A percentile compares a stretch with the other conserved stretches of the same genome.
These are phyloP conservation scores for Hemicentrotus pulcherrimus DNA, from an alignment of 35 echinoderm and acorn worm genomes.

Conservation along the genomic window DNA sequence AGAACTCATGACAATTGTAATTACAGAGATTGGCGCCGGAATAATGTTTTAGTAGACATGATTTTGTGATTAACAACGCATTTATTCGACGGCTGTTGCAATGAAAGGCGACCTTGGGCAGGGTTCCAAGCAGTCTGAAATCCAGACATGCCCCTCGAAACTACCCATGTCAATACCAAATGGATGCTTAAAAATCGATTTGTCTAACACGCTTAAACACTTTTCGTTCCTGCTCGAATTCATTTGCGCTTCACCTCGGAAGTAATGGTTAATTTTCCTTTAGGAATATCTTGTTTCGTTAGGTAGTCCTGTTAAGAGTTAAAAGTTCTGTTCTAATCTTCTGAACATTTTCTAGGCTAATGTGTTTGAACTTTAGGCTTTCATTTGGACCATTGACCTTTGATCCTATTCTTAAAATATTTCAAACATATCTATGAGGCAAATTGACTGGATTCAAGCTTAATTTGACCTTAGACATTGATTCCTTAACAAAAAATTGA, in stretches of 20 bases:
- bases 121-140: background rate
- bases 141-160: background rate
- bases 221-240: background rate
- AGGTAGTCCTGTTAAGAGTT: background rate
- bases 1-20: too few relatives aligned
- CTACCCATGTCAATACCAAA: background rate
- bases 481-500: too few relatives aligned
- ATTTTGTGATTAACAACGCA: background rate
- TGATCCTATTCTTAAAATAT: too few relatives aligned
- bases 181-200: slow-evolving; percentile 14
- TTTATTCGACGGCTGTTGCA: background rate
- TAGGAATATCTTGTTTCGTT: background rate
- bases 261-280: background rate
- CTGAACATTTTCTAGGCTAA: background rate
- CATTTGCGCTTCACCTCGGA: background rate
- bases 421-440: too few relatives aligned
- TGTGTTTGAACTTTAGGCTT: background rate
- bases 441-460: too few relatives aligned
- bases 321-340: background rate
- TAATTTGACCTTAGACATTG: too few relatives aligned
- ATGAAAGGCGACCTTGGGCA: background rate
- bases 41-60: background rate
- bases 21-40: too few relatives aligned
- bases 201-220: background rate
- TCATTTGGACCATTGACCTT: too few relatives aligned